Evolutionary conservation across 92 coral and sea anemone species (phyloP), one percentile per base, ranked within the genome.

Genomic region (Siderastrea siderea): DNA sequence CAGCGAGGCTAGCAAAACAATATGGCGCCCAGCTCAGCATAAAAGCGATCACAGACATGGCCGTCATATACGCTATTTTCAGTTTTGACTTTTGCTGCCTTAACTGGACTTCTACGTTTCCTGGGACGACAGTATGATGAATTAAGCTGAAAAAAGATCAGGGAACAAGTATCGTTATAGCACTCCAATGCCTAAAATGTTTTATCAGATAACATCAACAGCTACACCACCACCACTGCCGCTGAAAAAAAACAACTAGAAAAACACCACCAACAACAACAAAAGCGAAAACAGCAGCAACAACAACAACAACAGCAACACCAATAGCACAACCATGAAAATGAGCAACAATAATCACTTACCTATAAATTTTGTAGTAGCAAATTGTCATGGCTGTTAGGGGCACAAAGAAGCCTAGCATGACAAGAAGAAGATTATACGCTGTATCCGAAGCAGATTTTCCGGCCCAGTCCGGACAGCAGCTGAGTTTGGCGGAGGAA

Each of bases 21-120:
- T 94, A 94, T 2, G 96, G 96, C 26, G 96, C 74, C 96, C 96
- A 94, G 49, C 96, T 94, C 50, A 94, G 16, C 57, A 83, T 52
- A 47, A 92, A 92, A 51, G 95, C 92, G 1, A 47, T 12, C 1
- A 93, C 74, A 44, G 92, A 79, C 73, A 87, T 60, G 47, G 90
- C 71, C n/a, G 91, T 88, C 77, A 93, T 77, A 38, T 91, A 90
- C 58, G 63, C 72, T n/a, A 92, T 52, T 63, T 88, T 91, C 48
- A 84, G 50, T 79, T 81, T 80, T 10, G 86, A 80, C 1, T 75
- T 50, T 2, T 90, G 92, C 13, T 76, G 90, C 46, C 91, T 82
- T 43, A 64, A 11, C 26, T 83, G 90, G 87, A 90, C 45, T 54
- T 45, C 79, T 8, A 78, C 38, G 78, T 83, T 83, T 61, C 55